Conservation (phyloP, 2,113 vertebrate genomes). For the Malurus cyaneus region DNA sequence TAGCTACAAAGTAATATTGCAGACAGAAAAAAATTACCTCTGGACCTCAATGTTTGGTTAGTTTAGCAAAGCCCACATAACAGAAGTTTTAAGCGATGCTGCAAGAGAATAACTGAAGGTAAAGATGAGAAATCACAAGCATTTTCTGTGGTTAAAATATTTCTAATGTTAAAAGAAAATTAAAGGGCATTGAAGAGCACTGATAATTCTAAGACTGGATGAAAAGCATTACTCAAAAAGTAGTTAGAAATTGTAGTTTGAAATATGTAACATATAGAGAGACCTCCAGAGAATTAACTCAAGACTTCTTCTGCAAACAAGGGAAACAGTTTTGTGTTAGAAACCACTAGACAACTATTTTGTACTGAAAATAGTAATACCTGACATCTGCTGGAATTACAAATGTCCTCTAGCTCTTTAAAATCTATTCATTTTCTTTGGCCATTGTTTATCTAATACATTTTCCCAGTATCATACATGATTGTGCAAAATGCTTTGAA, state of each 20-base stretch:
- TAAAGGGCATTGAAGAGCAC: not conserved
- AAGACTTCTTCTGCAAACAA: not conserved
- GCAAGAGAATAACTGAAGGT: not conserved
- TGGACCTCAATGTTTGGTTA: not conserved
- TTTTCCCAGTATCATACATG: not conserved
- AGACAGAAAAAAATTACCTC: accelerated
- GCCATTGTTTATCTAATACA: not conserved
- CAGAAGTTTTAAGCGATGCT: not conserved
- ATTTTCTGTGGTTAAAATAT: not conserved
- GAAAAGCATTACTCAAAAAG: not conserved
- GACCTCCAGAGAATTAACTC: not conserved
- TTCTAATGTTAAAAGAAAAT: not conserved
- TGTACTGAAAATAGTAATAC: not conserved
- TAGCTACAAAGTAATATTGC: not conserved
- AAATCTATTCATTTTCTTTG: not conserved
- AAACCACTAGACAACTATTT: not conserved
- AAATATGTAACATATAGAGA: not conserved
- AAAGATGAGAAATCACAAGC: not conserved
- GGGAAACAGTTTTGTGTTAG: not conserved
- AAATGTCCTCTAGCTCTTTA: not conserved
- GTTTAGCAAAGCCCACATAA: not conserved
- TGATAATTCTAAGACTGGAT: not conserved
- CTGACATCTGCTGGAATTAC: not conserved
- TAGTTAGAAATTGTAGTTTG: not conserved
- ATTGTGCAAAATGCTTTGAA: not conserved